Percentiles rank a stretch among this genome's conserved stretches.
These are phyloP conservation scores for Phanerotoma sp. DNA, from an alignment of 2,888 invertebrate species.

Conservation along the genomic window DNA sequence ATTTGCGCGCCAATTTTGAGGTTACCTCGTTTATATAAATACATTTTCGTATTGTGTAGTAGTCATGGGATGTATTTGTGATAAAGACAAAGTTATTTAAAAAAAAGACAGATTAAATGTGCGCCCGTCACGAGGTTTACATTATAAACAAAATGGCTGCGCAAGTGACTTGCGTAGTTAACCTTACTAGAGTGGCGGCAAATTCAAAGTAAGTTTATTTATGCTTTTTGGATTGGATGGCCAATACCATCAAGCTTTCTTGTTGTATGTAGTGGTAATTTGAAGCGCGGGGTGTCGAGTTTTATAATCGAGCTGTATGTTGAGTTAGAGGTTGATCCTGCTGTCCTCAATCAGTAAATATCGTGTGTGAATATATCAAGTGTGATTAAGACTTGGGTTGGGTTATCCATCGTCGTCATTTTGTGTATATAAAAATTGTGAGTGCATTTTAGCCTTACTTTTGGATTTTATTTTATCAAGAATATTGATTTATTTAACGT, in stretches of 20 bases:
- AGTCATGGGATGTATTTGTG: slow-evolving; percentile 14
- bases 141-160: neutral
- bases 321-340: neutral
- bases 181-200: slow-evolving; percentile 1
- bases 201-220: slow-evolving; percentile 1
- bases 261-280: neutral
- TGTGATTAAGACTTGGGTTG: neutral
- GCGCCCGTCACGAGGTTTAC: slow-evolving; percentile 29
- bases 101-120: slow-evolving; percentile 6
- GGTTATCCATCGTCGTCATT: too few relatives aligned
- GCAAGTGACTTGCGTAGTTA: neutral
- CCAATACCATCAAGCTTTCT: neutral
- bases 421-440: too few relatives aligned
- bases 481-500: neutral
- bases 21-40: too few relatives aligned
- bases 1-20: too few relatives aligned
- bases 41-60: slow-evolving; percentile 9
- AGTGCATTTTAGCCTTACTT: too few relatives aligned
- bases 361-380: neutral
- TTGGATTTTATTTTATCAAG: neutral
- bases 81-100: slow-evolving; percentile 2
- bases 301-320: too few relatives aligned
- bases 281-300: neutral
- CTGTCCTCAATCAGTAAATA: neutral
- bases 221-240: too few relatives aligned